Evolutionary conservation across 2,888 invertebrate genomes (phyloP).

Genomic region (Agriopis aurantiaria): DNA sequence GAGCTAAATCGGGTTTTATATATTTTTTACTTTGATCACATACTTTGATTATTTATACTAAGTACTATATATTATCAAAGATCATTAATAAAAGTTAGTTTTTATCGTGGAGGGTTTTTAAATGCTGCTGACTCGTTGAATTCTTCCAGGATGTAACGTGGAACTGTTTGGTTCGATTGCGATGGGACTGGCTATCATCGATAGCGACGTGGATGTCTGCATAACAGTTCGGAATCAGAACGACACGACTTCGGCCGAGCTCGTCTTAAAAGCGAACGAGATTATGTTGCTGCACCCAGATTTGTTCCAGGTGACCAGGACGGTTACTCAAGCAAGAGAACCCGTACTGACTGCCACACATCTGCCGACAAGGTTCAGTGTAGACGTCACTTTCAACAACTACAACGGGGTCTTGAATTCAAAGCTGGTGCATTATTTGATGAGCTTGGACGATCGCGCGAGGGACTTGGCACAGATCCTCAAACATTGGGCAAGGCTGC

Average conservation of each 20-base stretch:
- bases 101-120: no score
- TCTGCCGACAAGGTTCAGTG: slow-evolving; percentile 11
- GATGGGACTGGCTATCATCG: slow-evolving; percentile 23
- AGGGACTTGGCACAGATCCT: slow-evolving; percentile 14
- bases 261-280: background rate
- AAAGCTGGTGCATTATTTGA: slow-evolving; percentile 11
- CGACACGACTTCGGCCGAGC: background rate
- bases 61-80: no score
- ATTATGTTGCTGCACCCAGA: background rate
- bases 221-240: slow-evolving; percentile 10
- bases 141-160: slow-evolving; percentile 23
- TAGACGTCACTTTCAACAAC: slow-evolving; percentile 23
- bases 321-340: background rate
- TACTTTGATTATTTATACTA: no score
- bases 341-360: slow-evolving; percentile 7
- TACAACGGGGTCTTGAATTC: slow-evolving; percentile 14
- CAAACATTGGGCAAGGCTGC: slow-evolving; percentile 28
- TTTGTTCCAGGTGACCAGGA: background rate
- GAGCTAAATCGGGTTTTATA: no score
- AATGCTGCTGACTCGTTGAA: background rate
- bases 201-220: slow-evolving; percentile 28
- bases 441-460: slow-evolving; percentile 17
- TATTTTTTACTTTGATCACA: no score
- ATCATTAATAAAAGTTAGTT: no score
- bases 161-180: slow-evolving; percentile 23